Conservation (phyloP, 2,888 invertebrate genomes). For the Spodoptera picta region DNA sequence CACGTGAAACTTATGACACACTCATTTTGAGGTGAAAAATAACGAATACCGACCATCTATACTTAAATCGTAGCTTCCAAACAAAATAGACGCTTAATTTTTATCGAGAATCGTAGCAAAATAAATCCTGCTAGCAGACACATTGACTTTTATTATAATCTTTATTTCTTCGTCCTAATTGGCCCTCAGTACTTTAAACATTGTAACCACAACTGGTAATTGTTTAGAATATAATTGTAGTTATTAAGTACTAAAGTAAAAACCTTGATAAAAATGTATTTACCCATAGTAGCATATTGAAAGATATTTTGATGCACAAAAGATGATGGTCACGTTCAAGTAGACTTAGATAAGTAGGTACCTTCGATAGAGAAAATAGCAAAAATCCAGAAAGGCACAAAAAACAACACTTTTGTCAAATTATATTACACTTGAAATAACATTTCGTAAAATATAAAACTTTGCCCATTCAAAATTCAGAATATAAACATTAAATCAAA, state of each 20-base stretch:
- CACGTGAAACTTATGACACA: too few species aligned
- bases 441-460: slow-evolving; percentile 47
- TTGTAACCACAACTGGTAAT: slow-evolving; percentile 37
- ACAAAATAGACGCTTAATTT: slow-evolving; percentile 23
- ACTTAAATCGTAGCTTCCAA: slow-evolving; percentile 14
- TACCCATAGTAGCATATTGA: too few species aligned
- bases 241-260: too few species aligned
- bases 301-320: too few species aligned
- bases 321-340: too few species aligned
- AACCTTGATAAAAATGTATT: too few species aligned
- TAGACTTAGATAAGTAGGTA: not conserved
- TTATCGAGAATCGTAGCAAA: slow-evolving; percentile 30
- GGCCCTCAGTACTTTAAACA: slow-evolving; percentile 45
- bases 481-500: slow-evolving; percentile 47
- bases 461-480: slow-evolving; percentile 51
- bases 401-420: slow-evolving; percentile 46
- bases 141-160: slow-evolving; percentile 51
- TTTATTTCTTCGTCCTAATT: slow-evolving; percentile 48
- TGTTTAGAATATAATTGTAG: too few species aligned
- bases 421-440: slow-evolving; percentile 37
- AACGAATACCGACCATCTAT: not conserved
- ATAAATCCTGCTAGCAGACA: slow-evolving; percentile 42
- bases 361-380: slow-evolving; percentile 19
- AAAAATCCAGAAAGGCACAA: slow-evolving; percentile 20
- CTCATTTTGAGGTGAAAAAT: too few species aligned